These are phyloP conservation scores for Chymomyza caudatula DNA, from an alignment of 2,888 invertebrate genomes.

Conservation along the genomic window DNA sequence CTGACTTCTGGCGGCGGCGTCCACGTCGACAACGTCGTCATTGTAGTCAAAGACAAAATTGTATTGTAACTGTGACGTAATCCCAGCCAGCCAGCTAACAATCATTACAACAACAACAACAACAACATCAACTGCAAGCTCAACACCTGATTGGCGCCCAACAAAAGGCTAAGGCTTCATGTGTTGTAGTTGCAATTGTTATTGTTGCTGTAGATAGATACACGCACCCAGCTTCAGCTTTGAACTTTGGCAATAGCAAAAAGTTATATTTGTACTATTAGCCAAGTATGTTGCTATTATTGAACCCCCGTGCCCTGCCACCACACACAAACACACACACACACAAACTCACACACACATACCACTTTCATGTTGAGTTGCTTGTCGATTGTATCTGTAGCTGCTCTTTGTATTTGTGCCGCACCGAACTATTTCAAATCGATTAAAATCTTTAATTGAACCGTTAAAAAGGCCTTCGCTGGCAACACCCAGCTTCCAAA, in stretches of 20 bases:
- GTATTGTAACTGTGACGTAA: not conserved
- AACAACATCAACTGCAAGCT: slow-evolving; percentile 5
- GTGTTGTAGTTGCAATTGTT: not conserved
- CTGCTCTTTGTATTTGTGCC: slow-evolving; percentile 20
- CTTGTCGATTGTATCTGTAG: slow-evolving; percentile 11
- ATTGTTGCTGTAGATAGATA: no score
- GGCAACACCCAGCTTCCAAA: slow-evolving; percentile 57
- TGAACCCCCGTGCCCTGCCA: not conserved
- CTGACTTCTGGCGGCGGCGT: slow-evolving; percentile 15
- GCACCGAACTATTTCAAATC: slow-evolving; percentile 45
- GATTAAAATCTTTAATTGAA: slow-evolving; percentile 55
- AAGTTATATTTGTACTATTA: slow-evolving; percentile 13
- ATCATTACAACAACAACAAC: slow-evolving; percentile 25
- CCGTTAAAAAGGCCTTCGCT: slow-evolving; percentile 65
- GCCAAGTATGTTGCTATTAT: slow-evolving; percentile 1
- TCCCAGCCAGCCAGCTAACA: slow-evolving; percentile 6
- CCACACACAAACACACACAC: slow-evolving; percentile 5
- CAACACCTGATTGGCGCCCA: slow-evolving; percentile 22
- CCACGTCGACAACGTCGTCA: not conserved
- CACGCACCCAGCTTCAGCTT: slow-evolving; percentile 53
- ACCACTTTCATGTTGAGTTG: slow-evolving; percentile 66
- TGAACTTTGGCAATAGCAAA: slow-evolving; percentile 57
- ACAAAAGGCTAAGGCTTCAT: not conserved
- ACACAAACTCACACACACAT: slow-evolving; percentile 38
- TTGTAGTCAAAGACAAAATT: not conserved